Conservation (phyloP, 53 echinoderm and acorn worm species). For the Echinometra lucunter region DNA sequence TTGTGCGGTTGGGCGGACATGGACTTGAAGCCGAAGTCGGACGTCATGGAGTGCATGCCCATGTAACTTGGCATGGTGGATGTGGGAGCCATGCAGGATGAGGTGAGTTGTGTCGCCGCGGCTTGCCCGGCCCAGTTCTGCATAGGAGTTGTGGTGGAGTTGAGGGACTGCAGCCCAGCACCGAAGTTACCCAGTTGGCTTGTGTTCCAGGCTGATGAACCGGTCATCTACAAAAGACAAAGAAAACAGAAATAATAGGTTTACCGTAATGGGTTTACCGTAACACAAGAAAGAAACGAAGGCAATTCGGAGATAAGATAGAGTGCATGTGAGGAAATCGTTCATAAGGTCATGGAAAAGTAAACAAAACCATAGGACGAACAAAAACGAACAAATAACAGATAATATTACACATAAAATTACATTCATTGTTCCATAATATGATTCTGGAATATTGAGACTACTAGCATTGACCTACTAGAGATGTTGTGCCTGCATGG, state of each 20-base stretch:
- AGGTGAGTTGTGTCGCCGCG: conserved; percentile 62
- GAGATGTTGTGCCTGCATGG: too few relatives aligned
- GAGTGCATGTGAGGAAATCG: too few relatives aligned
- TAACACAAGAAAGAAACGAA: neutral
- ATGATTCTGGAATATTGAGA: too few relatives aligned
- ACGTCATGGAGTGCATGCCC: conserved; percentile 81
- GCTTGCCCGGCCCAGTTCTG: conserved; percentile 64
- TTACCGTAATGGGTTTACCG: too few relatives aligned
- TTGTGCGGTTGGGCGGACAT: conserved; percentile 57
- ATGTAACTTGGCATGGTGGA: conserved; percentile 91
- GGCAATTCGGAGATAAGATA: too few relatives aligned
- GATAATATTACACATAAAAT: too few relatives aligned
- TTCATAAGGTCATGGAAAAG: too few relatives aligned
- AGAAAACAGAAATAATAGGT: neutral
- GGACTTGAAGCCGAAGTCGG: conserved; percentile 72
- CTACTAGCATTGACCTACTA: too few relatives aligned
- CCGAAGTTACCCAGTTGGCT: conserved; percentile 67
- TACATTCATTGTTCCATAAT: too few relatives aligned
- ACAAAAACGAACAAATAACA: too few relatives aligned
- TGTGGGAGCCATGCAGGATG: conserved; percentile 90
- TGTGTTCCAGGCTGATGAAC: conserved; percentile 66
- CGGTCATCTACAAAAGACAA: conserved; percentile 52
- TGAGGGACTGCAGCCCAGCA: conserved; percentile 64
- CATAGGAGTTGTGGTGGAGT: conserved; percentile 42
- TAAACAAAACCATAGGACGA: too few relatives aligned